These are phyloP conservation scores for Monoplex corrugatus DNA, from an alignment of 2,888 invertebrate genomes.

Conservation along the genomic window DNA sequence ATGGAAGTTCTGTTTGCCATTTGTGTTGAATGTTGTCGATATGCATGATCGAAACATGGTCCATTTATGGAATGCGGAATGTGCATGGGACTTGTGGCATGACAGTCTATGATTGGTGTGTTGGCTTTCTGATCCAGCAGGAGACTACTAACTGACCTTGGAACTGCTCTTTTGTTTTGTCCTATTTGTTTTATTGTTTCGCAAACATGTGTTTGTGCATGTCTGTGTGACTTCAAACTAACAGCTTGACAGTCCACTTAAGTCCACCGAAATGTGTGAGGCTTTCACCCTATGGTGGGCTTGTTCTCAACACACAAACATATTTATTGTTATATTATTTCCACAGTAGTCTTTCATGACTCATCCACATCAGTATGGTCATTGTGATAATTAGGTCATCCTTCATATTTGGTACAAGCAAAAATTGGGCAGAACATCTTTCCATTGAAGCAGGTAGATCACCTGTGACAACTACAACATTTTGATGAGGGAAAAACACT, in stretches of 20 bases:
- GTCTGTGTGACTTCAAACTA: not conserved
- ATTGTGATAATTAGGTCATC: too few species aligned
- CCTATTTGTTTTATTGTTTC: too few species aligned
- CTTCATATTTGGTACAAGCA: too few species aligned
- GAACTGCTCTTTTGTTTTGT: slow-evolving; percentile 1
- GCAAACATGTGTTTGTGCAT: not conserved
- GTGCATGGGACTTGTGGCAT: slow-evolving; percentile 51
- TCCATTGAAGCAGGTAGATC: too few species aligned
- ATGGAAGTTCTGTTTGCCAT: slow-evolving; percentile 43
- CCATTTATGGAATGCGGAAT: slow-evolving; percentile 24
- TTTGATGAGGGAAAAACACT: too few species aligned
- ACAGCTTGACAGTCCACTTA: slow-evolving; percentile 8
- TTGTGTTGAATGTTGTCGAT: slow-evolving; percentile 49
- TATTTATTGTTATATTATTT: too few species aligned
- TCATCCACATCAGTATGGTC: too few species aligned
- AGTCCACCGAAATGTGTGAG: slow-evolving; percentile 2
- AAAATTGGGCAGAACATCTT: too few species aligned
- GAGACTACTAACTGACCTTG: slow-evolving; percentile 46
- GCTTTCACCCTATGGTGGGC: too few species aligned
- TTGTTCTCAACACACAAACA: too few species aligned
- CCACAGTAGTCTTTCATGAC: too few species aligned
- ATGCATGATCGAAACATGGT: slow-evolving; percentile 40
- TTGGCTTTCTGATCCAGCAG: slow-evolving; percentile 40
- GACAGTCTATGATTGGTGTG: slow-evolving; percentile 47
- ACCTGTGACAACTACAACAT: too few species aligned